Evolutionary conservation across 2,888 invertebrate genomes (phyloP).

Genomic region (Syrista parreyssii): DNA sequence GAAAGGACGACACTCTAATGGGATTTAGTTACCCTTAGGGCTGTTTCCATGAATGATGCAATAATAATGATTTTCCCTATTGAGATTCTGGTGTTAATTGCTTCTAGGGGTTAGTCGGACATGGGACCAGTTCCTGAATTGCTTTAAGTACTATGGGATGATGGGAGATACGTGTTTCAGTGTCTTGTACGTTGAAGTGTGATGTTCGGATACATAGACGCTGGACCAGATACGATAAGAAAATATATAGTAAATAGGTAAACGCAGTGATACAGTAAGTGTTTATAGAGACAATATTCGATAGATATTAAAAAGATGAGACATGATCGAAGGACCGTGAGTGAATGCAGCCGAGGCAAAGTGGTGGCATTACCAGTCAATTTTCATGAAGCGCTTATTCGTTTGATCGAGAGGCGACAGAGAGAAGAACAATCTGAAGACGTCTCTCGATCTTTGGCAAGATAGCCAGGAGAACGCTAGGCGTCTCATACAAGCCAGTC

Average conservation of each 20-base stretch:
- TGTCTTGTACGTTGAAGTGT: background rate
- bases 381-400: background rate
- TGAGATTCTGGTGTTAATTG: background rate
- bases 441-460: background rate
- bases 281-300: background rate
- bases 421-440: background rate
- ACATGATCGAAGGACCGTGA: background rate
- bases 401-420: background rate
- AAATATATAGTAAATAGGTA: background rate
- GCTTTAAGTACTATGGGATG: background rate
- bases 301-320: background rate
- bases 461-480: background rate
- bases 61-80: background rate
- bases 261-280: background rate
- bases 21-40: background rate
- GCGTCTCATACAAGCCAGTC: background rate
- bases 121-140: background rate
- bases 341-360: background rate
- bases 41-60: background rate
- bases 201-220: background rate
- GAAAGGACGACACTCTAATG: background rate
- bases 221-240: background rate
- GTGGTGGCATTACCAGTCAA: background rate
- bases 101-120: background rate
- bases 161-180: background rate